These are phyloP conservation scores for Rhabdomys pumilio DNA, from an alignment of 2,797 vertebrate species.

Conservation along the genomic window DNA sequence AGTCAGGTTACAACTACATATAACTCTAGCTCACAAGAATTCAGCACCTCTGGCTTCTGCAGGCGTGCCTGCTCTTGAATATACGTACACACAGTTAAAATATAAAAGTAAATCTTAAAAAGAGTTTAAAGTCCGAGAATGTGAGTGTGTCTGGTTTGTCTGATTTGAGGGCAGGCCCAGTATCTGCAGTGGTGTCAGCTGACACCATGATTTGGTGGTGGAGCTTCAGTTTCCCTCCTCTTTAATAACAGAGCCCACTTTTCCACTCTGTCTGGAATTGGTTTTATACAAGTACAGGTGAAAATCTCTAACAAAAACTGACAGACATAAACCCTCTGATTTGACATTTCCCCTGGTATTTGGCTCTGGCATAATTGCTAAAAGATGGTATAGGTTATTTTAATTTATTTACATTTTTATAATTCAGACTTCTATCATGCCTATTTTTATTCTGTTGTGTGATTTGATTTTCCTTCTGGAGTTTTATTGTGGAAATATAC, in stretches of 20 bases:
- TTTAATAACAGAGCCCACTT: neutral
- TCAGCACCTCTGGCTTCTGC: neutral
- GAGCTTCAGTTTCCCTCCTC: rapidly evolving
- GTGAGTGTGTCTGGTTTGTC: neutral
- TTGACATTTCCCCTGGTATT: slow-evolving; percentile 30
- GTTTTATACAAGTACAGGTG: neutral
- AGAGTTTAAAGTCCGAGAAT: neutral
- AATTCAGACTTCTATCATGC: neutral
- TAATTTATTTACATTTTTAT: slow-evolving; percentile 49
- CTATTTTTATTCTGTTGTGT: slow-evolving; percentile 12
- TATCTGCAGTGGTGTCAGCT: neutral
- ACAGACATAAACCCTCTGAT: slow-evolving; percentile 61
- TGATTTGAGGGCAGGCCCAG: neutral
- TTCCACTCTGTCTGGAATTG: neutral
- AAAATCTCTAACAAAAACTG: slow-evolving; percentile 63
- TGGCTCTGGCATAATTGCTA: slow-evolving; percentile 59
- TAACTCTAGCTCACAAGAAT: neutral
- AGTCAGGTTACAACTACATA: neutral
- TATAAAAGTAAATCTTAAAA: neutral
- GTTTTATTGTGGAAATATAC: slow-evolving; percentile 41
- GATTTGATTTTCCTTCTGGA: neutral
- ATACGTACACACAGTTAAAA: neutral
- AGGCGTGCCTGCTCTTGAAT: neutral
- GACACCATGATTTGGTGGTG: neutral
- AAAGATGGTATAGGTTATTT: slow-evolving; percentile 60